Evolutionary conservation across 2,113 vertebrate genomes (phyloP).

Genomic region (Kryptolebias marmoratus): DNA sequence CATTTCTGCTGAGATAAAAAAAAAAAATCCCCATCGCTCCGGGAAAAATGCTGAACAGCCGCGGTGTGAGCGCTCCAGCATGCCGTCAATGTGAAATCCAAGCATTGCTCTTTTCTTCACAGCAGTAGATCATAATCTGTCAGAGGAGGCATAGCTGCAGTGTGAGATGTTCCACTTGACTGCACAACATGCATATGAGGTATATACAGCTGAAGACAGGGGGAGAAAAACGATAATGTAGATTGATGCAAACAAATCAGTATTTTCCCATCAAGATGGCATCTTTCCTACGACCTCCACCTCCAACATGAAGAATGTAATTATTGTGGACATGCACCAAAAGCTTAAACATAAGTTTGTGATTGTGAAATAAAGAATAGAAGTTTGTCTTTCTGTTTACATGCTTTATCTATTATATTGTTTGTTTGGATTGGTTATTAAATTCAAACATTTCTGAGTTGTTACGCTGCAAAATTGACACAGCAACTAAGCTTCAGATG

Average conservation of each 20-base stretch:
- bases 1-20: constrained; percentile 56
- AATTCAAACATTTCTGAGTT: not conserved
- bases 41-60: constrained; percentile 58
- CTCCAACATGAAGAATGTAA: not conserved
- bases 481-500: too few species aligned
- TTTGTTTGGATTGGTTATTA: not conserved
- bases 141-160: constrained; percentile 42
- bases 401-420: not conserved
- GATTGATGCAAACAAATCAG: constrained; percentile 24
- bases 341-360: not conserved
- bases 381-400: not conserved
- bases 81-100: constrained; percentile 54
- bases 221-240: constrained; percentile 4
- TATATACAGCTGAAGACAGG: constrained; percentile 13
- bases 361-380: not conserved
- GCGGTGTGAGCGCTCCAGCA: constrained; percentile 44
- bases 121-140: constrained; percentile 64
- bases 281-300: not conserved
- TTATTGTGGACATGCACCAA: not conserved
- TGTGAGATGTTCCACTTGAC: constrained; percentile 42
- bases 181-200: constrained; percentile 56
- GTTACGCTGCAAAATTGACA: not conserved
- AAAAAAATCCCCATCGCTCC: constrained; percentile 42
- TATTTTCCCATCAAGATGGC: constrained; percentile 18
- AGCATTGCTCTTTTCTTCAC: constrained; percentile 64